A percentile compares a stretch with the other conserved stretches of the same genome.
Evolutionary conservation across 2,888 invertebrate species (phyloP).

Genomic region (Perizoma flavofasciatum): DNA sequence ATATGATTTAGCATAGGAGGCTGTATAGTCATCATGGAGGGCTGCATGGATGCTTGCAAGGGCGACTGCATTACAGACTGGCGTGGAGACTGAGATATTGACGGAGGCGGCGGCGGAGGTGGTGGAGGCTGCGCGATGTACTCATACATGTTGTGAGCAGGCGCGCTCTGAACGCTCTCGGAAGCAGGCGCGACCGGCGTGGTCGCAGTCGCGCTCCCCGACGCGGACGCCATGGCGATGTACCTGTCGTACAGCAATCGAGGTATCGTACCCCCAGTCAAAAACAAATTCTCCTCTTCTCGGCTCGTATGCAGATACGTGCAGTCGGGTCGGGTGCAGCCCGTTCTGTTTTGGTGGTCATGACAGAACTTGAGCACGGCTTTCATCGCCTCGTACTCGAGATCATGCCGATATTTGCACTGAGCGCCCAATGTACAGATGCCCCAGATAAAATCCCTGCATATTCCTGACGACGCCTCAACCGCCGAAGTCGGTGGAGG

Average conservation of each 20-base stretch:
- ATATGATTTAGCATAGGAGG: neutral
- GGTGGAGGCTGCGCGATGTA: slow-evolving; percentile 44
- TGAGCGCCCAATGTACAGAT: slow-evolving; percentile 60
- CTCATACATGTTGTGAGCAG: slow-evolving; percentile 28
- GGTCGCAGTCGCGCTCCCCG: slow-evolving; percentile 31
- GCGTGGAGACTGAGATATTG: slow-evolving; percentile 32
- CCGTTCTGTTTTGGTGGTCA: slow-evolving; percentile 67
- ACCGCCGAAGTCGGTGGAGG: slow-evolving; percentile 32
- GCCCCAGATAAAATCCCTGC: slow-evolving; percentile 70
- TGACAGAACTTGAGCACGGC: slow-evolving; percentile 68
- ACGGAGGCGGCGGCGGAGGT: slow-evolving; percentile 40
- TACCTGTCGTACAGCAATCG: slow-evolving; percentile 62
- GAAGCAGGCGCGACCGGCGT: slow-evolving; percentile 17
- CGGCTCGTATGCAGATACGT: slow-evolving; percentile 64
- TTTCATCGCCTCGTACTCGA: slow-evolving; percentile 66
- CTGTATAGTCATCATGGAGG: too few species aligned
- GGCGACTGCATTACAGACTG: slow-evolving; percentile 33
- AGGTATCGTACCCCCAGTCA: slow-evolving; percentile 59
- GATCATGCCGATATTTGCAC: slow-evolving; percentile 64
- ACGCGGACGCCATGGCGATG: slow-evolving; percentile 47
- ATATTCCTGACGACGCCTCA: slow-evolving; percentile 43
- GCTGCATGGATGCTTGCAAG: neutral
- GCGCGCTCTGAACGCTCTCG: slow-evolving; percentile 6
- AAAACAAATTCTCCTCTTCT: slow-evolving; percentile 64
- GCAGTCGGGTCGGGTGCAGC: slow-evolving; percentile 63